Conservation (phyloP, 2,888 invertebrate species). For the Hirudinaria manillensis region DNA sequence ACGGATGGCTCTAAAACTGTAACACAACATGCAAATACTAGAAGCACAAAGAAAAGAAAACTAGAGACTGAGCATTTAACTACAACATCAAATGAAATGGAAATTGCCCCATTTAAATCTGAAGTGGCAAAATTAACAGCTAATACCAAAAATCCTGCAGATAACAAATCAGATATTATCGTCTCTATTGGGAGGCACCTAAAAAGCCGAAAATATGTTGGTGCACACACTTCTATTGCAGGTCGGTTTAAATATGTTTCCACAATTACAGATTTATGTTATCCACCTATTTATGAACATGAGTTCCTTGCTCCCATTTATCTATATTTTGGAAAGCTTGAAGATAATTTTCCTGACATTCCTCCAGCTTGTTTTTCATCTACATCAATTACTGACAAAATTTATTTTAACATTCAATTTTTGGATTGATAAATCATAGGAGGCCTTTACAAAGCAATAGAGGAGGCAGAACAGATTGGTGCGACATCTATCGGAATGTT, state of each 20-base stretch:
- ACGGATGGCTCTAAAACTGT: too few relatives aligned
- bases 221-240: constrained; percentile 1
- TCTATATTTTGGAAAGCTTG: too few relatives aligned
- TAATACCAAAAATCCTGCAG: not conserved
- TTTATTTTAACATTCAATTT: too few relatives aligned
- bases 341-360: not conserved
- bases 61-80: too few relatives aligned
- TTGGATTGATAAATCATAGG: constrained; percentile 40
- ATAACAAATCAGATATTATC: not conserved
- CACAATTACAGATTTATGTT: not conserved
- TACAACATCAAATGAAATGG: too few relatives aligned
- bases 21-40: too few relatives aligned
- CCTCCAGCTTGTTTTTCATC: not conserved
- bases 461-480: constrained; percentile 49
- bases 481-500: constrained; percentile 53
- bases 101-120: too few relatives aligned
- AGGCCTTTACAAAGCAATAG: constrained; percentile 51
- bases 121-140: not conserved
- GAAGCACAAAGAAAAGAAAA: too few relatives aligned
- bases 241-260: not conserved
- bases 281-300: not conserved
- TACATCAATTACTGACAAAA: too few relatives aligned
- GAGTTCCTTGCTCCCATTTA: not conserved
- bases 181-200: not conserved
- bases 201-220: constrained; percentile 3